These are phyloP conservation scores for Nomada ferruginata DNA, from an alignment of 2,888 invertebrate species.

Conservation along the genomic window DNA sequence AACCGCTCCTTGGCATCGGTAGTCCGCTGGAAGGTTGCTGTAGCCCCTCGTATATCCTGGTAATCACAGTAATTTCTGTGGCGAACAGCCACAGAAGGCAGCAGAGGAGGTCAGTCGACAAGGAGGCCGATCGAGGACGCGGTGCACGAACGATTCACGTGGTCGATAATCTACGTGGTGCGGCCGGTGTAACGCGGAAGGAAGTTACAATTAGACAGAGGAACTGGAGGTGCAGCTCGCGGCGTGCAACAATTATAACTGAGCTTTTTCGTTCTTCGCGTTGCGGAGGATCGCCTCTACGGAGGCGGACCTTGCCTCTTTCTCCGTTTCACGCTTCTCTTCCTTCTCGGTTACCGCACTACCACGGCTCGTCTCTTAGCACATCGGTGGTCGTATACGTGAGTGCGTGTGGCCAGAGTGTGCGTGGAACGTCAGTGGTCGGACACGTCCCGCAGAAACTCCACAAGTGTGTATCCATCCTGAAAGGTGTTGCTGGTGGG, in stretches of 20 bases:
- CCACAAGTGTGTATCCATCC: constrained; percentile 68
- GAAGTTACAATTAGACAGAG: constrained; percentile 62
- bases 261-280: constrained; percentile 82
- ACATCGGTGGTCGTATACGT: constrained; percentile 45
- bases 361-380: constrained; percentile 33
- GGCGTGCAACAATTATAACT: constrained; percentile 84
- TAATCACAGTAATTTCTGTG: constrained; percentile 72
- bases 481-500: constrained; percentile 81
- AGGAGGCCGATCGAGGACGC: constrained; percentile 67
- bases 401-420: constrained; percentile 58
- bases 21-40: constrained; percentile 52
- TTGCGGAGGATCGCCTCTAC: constrained; percentile 67
- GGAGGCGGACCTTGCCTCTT: constrained; percentile 80
- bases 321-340: constrained; percentile 28
- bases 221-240: constrained; percentile 75
- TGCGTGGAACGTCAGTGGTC: constrained; percentile 57
- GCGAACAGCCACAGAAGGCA: constrained; percentile 50
- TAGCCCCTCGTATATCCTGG: constrained; percentile 69
- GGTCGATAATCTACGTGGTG: constrained; percentile 26
- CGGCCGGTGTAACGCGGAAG: constrained; percentile 50
- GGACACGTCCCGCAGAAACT: constrained; percentile 65
- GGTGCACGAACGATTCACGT: constrained; percentile 27
- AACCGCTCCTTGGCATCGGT: constrained; percentile 49
- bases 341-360: constrained; percentile 18
- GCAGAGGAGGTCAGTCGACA: constrained; percentile 61